Base-by-base conservation (phyloP, 2,113 vertebrate genomes). In the Phrynosoma blainvillii region DNA sequence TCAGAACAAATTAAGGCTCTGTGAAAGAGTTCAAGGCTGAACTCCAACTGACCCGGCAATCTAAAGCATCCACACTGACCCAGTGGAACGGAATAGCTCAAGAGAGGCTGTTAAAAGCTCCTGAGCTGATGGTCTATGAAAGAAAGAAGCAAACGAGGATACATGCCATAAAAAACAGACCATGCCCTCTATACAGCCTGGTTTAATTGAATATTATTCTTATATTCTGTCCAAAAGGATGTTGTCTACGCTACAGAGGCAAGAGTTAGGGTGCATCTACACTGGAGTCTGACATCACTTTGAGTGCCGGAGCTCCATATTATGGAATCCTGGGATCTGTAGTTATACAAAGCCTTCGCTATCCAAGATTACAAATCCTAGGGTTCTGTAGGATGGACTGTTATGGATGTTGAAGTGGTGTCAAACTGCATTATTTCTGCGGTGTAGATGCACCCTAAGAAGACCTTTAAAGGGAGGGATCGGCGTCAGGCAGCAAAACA, bases 151-250 rank as follows among this genome's bases (percentile, higher is more conserved):
- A 89, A 84, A 77, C 79, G 0, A 68, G 56, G 21, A 36, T 54
- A 36, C 59, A 16, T 0, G 8, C 0, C 1, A 54, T 0, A 78
- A 47, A 78, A 30, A 21, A n/a, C 71, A 2, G 52, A 78, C 11
- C 21, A 59, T 0, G 1, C 7, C 32, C 21, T 1, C 13, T 54
- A 47, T 47, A 78, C 82, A 85, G 68, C 0, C 5, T 18, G n/a
- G 20, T 62, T 62, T 62, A 78, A 68, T 5, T 83, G 70, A 30
- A 3, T 3, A 81, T 59, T 27, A 54, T 0, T 56, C 18, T 68
- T 2, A 78, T 65, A 21, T 70, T 25, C 21, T n/a, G 1, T 87
- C 71, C 36, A 21, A 5, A 86, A 79, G 32, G 7, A 54, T 14
- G 9, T 3, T 30, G 11, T 3, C 21, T 20, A 5, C 36, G 42